phyloP scores from a whole-genome alignment of 2,113 vertebrate species.

The Taxidea taxus region DNA sequence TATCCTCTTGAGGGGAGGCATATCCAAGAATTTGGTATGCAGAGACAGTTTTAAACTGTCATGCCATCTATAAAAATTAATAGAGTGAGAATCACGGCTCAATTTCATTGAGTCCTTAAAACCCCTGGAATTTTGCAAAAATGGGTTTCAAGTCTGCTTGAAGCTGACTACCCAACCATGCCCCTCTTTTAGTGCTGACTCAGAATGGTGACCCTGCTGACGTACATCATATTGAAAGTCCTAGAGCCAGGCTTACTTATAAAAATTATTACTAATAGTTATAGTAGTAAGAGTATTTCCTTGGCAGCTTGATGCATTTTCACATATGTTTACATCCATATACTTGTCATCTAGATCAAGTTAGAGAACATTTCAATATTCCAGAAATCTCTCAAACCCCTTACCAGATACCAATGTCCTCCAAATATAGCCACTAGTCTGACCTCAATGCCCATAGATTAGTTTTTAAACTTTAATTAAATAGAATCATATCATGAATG shows the following conservation, averaged over 20 bases:
- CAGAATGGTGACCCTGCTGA: not conserved
- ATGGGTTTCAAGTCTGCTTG: not conserved
- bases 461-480: not conserved
- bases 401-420: not conserved
- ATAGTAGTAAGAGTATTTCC: not conserved
- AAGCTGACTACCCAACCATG: not conserved
- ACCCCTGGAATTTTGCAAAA: not conserved
- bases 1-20: not conserved
- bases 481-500: not conserved
- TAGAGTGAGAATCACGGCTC: not conserved
- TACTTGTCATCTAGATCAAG: not conserved
- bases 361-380: not conserved
- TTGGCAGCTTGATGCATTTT: not conserved
- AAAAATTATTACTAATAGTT: not conserved
- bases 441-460: not conserved
- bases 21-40: not conserved
- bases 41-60: not conserved
- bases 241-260: not conserved
- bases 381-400: not conserved
- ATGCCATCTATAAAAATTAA: not conserved
- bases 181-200: not conserved
- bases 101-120: not conserved
- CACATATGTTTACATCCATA: not conserved
- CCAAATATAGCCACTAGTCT: not conserved
- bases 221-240: not conserved